Evolutionary conservation across 2,888 invertebrate species (phyloP).

Genomic region (Cheilosia vernalis): DNA sequence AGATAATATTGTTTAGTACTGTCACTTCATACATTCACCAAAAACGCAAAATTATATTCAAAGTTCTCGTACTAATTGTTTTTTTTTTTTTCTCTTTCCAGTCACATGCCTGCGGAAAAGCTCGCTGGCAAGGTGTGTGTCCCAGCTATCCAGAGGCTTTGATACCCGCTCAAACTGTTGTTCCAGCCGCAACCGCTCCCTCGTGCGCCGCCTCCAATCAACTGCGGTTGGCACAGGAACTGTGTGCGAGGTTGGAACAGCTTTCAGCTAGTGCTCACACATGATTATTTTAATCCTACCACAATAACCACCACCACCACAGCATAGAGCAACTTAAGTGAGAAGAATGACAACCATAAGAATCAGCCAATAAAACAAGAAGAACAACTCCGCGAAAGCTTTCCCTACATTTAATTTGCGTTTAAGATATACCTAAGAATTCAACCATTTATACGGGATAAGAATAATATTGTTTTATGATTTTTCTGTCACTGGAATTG

Average conservation of each 20-base stretch:
- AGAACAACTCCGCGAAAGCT: slow-evolving; percentile 47
- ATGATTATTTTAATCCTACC: slow-evolving; percentile 78
- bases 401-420: slow-evolving; percentile 58
- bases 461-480: background rate
- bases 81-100: slow-evolving; percentile 81
- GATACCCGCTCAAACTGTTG: slow-evolving; percentile 74
- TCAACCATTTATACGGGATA: slow-evolving; percentile 45
- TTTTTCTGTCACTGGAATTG: slow-evolving; percentile 15
- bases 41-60: background rate
- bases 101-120: slow-evolving; percentile 89
- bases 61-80: slow-evolving; percentile 38
- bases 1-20: background rate
- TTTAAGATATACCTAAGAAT: slow-evolving; percentile 56
- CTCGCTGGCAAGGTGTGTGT: slow-evolving; percentile 89
- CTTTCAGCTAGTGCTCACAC: slow-evolving; percentile 83
- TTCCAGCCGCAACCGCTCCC: slow-evolving; percentile 77
- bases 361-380: slow-evolving; percentile 19
- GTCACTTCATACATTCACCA: background rate
- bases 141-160: slow-evolving; percentile 83
- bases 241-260: slow-evolving; percentile 85
- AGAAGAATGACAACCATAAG: slow-evolving; percentile 32
- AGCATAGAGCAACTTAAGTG: slow-evolving; percentile 49
- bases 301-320: slow-evolving; percentile 36
- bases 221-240: slow-evolving; percentile 84
- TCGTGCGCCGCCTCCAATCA: slow-evolving; percentile 81